Percentiles rank a stretch among this genome's conserved stretches.
These are phyloP conservation scores for Toxotes jaculatrix DNA, from an alignment of 2,113 vertebrate species.

Conservation along the genomic window DNA sequence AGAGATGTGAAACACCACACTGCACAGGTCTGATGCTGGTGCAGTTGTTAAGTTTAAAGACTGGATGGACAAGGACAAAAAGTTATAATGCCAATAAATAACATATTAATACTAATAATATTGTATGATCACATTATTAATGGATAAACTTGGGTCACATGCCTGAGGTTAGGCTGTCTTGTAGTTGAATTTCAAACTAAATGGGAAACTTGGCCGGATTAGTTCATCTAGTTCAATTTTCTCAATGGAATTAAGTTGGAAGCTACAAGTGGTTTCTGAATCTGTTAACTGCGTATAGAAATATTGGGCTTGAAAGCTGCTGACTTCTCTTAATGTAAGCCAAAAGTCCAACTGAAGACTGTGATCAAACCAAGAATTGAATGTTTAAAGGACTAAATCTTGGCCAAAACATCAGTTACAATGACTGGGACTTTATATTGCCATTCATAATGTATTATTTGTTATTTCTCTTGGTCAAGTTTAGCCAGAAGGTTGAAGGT, in stretches of 20 bases:
- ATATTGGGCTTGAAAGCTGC: background rate
- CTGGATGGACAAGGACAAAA: background rate
- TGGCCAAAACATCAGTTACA: too few relatives aligned
- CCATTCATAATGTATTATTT: too few relatives aligned
- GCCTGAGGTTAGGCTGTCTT: background rate
- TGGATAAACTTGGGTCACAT: background rate
- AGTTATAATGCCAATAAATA: background rate
- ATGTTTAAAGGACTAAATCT: background rate
- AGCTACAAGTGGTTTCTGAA: background rate
- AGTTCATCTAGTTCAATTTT: background rate
- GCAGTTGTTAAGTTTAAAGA: background rate
- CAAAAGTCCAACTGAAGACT: too few relatives aligned
- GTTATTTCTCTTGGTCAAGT: background rate
- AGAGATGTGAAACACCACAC: too few relatives aligned
- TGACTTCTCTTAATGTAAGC: too few relatives aligned
- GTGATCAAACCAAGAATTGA: too few relatives aligned
- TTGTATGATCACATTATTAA: background rate
- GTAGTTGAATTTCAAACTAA: background rate
- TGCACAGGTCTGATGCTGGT: background rate
- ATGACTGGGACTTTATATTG: too few relatives aligned
- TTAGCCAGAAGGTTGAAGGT: constrained; percentile 36
- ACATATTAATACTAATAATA: background rate
- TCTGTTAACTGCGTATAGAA: background rate
- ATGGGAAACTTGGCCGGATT: background rate
- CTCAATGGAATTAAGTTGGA: background rate